A percentile compares a stretch with the other conserved stretches of the same genome.
phyloP scores from a whole-genome alignment of 2,797 vertebrate genomes.

The Myotis daubentonii region DNA sequence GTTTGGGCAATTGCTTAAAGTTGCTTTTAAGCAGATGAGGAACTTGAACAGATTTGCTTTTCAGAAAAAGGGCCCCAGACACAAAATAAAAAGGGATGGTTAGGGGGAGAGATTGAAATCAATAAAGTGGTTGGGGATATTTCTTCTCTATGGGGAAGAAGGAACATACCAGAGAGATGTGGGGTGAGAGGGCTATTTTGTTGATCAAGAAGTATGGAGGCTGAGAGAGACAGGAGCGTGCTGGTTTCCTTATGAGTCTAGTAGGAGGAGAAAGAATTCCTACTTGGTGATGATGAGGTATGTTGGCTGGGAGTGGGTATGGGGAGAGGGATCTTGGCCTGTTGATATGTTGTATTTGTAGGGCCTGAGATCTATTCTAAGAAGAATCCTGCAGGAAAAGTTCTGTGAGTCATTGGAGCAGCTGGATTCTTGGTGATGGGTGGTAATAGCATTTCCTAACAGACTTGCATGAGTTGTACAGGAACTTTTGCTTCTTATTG shows the following conservation, averaged over 20 bases:
- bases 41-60: too few species aligned
- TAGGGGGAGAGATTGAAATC: background rate
- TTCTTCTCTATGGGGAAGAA: background rate
- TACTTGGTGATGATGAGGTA: too few species aligned
- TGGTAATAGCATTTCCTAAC: background rate
- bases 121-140: fast-evolving
- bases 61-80: background rate
- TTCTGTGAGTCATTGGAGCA: background rate
- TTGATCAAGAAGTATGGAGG: background rate
- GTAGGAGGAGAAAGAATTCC: background rate
- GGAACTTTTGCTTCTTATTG: background rate
- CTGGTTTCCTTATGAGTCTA: background rate
- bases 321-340: background rate
- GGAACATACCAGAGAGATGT: fast-evolving
- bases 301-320: fast-evolving
- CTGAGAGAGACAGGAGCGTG: fast-evolving
- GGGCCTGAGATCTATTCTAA: background rate
- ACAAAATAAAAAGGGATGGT: fast-evolving
- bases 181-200: fast-evolving
- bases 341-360: fast-evolving
- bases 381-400: background rate
- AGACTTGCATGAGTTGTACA: fast-evolving
- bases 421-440: fast-evolving
- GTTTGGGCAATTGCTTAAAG: background rate
- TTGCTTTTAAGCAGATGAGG: background rate